A percentile compares a stretch with the other conserved stretches of the same genome.
phyloP scores from a whole-genome alignment of 2,888 invertebrate species.

The Caenorhabditis sulstoni region DNA sequence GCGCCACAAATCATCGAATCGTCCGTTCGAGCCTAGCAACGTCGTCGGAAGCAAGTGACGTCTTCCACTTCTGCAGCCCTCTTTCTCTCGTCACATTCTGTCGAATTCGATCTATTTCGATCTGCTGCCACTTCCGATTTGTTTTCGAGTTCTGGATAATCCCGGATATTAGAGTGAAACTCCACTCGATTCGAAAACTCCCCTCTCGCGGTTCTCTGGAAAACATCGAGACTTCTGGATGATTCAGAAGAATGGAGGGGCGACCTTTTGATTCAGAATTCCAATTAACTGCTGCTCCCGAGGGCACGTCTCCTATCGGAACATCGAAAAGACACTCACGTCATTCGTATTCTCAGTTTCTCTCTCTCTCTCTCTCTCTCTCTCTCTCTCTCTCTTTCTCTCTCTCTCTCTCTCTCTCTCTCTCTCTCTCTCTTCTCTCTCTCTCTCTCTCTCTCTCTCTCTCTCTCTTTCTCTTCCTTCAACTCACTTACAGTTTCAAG shows the following conservation, averaged over 20 bases:
- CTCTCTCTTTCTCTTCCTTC: neutral
- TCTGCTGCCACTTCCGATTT: too few species aligned
- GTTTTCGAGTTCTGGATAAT: too few species aligned
- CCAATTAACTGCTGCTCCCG: neutral
- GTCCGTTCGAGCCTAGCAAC: neutral
- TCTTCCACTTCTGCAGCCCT: too few species aligned
- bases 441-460: neutral
- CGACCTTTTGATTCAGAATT: constrained; percentile 1
- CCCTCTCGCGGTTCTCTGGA: too few species aligned
- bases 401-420: neutral
- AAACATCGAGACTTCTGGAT: too few species aligned
- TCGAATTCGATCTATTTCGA: too few species aligned
- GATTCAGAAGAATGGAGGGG: too few species aligned
- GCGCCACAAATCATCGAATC: constrained; percentile 10
- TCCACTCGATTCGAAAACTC: too few species aligned
- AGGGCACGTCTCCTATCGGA: neutral
- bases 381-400: neutral
- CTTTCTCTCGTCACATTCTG: too few species aligned
- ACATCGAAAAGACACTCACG: neutral
- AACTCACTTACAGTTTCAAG: constrained; percentile 11
- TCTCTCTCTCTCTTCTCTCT: neutral
- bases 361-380: neutral
- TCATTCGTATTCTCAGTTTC: constrained; percentile 2
- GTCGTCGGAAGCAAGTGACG: neutral
- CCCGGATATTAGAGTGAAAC: too few species aligned